Percentiles rank a stretch among this genome's conserved stretches.
phyloP scores from a whole-genome alignment of 2,888 invertebrate species.

The Neoscelio sp. region DNA sequence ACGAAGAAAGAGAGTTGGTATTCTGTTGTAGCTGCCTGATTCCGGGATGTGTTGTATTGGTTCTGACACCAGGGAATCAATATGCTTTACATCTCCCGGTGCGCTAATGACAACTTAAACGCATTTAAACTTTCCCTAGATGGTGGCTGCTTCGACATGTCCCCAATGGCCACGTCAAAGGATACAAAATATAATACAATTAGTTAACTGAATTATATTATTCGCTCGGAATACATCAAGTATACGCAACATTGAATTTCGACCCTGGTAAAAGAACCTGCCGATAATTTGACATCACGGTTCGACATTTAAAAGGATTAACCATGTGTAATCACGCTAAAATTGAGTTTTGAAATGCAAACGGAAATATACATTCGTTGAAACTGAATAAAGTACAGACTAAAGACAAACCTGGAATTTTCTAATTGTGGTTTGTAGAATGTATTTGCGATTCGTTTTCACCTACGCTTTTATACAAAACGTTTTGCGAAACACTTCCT shows the following conservation, averaged over 20 bases:
- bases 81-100: constrained; percentile 25
- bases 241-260: constrained; percentile 6
- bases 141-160: constrained; percentile 12
- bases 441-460: constrained; percentile 4
- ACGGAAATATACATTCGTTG: neutral
- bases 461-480: too few species aligned
- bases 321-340: neutral
- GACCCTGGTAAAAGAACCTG: constrained; percentile 7
- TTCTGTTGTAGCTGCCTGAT: too few species aligned
- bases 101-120: constrained; percentile 43
- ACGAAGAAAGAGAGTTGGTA: neutral
- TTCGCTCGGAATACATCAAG: constrained; percentile 21
- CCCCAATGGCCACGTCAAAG: constrained; percentile 38
- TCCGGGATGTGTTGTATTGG: constrained; percentile 8
- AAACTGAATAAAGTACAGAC: too few species aligned
- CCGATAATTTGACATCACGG: constrained; percentile 22
- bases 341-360: constrained; percentile 8
- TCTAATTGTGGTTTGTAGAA: neutral
- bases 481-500: constrained; percentile 10
- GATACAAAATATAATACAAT: constrained; percentile 37
- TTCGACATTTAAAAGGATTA: constrained; percentile 20
- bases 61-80: constrained; percentile 18
- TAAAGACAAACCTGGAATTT: too few species aligned
- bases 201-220: constrained; percentile 31
- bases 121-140: constrained; percentile 39